Base-by-base conservation (phyloP, 2,113 vertebrate species). In the Psephotus haematonotus region DNA sequence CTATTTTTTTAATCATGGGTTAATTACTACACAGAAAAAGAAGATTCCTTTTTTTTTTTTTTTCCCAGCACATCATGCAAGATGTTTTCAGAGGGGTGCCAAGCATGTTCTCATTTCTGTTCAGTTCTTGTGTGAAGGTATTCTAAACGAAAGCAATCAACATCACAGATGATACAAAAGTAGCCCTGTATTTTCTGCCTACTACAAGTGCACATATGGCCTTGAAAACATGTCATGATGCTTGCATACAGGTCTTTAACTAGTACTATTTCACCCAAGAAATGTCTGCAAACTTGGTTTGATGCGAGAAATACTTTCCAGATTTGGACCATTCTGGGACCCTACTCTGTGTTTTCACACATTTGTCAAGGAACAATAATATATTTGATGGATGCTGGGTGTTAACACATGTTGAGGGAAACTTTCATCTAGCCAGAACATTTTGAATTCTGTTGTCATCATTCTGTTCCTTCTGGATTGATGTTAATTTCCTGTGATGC, bases 401-500 rank as follows among this genome's bases (percentile, higher is more conserved):
- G 93, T 82, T 93, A 94, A 90, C 39, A 53, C 31, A 13, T 50
- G 22, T 62, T 91, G 85, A 92, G 47, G 53, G 69, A 72, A 72
- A 67, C 47, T 78, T 91, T 94, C 75, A 67, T 83, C 68, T 75
- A 91, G 85, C 81, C 57, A 77, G 31, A 95, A 67, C 46, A 31
- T 67, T 95, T 75, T 76, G 35, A 82, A 74, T 88, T 49, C 52
- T 29, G 60, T 82, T 62, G 90, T 92, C 90, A 92, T 96, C 53
- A n/a, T 62, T 80, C 37, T 47, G 23, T 62, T 93, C 33, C 65
- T 94, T 87, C 89, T 59, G 49, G 86, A 95, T n/a, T 97, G 90
- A 97, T 92, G 63, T 81, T 97, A 96, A 97, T 95, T 94, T 83
- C 74, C 63, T 90, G 71, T 93, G 92, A 94, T 85, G 67, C 44